phyloP scores from a whole-genome alignment of 2,888 invertebrate genomes.

The Lycophotia porphyrea region DNA sequence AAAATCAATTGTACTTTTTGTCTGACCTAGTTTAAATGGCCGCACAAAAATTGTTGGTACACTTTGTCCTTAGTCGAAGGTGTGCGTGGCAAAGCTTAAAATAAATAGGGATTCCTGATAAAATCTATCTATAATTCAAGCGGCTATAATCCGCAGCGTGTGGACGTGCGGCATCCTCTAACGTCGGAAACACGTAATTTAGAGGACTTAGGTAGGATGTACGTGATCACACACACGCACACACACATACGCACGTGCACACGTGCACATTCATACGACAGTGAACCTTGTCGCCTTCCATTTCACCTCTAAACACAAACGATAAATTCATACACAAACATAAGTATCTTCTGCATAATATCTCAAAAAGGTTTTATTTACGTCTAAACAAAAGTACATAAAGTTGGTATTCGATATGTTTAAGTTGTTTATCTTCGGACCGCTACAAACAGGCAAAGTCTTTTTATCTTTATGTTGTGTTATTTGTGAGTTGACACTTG shows the following conservation, averaged over 20 bases:
- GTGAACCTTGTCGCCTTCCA: constrained; percentile 9
- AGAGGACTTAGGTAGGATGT: constrained; percentile 30
- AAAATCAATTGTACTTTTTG: neutral
- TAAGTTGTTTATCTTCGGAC: constrained; percentile 27
- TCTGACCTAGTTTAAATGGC: constrained; percentile 8
- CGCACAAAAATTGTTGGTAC: neutral
- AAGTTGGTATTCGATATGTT: constrained; percentile 53
- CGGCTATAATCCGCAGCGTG: constrained; percentile 24
- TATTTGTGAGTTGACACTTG: constrained; percentile 28
- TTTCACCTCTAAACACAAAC: constrained; percentile 43
- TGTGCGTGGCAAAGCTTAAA: neutral
- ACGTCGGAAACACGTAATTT: constrained; percentile 46
- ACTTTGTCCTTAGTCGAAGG: neutral
- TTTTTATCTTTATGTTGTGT: constrained; percentile 11
- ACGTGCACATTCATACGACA: neutral
- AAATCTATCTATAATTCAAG: constrained; percentile 18
- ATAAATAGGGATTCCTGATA: constrained; percentile 1
- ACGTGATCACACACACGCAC: constrained; percentile 46
- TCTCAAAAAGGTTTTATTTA: constrained; percentile 56
- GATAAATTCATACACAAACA: constrained; percentile 32
- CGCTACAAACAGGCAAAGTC: constrained; percentile 33
- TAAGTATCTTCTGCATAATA: constrained; percentile 44
- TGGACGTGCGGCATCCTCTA: constrained; percentile 31
- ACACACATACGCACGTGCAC: neutral
- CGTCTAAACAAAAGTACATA: constrained; percentile 44